These are phyloP conservation scores for Sturnus vulgaris DNA, from an alignment of 2,113 vertebrate species.

Conservation along the genomic window DNA sequence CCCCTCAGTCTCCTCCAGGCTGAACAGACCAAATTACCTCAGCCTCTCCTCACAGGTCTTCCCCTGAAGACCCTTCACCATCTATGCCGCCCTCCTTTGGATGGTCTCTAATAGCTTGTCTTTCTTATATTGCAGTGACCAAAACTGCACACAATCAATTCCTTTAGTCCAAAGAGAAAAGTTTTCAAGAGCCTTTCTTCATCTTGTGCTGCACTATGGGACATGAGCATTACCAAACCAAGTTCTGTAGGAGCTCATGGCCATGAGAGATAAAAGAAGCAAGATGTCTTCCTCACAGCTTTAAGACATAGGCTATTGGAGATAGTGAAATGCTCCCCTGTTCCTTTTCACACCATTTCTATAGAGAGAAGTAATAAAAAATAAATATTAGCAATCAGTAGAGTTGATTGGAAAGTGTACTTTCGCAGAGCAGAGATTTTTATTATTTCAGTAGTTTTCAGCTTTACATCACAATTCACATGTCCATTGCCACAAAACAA, in stretches of 20 bases:
- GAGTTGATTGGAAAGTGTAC: background rate
- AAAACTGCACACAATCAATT: background rate
- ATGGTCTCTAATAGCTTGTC: too few relatives aligned
- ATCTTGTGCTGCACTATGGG: background rate
- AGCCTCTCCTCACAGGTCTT: fast-evolving
- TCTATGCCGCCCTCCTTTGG: background rate
- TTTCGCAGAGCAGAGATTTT: background rate
- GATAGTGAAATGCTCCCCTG: background rate
- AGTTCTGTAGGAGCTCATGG: background rate
- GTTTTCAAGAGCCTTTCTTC: background rate
- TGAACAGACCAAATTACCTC: background rate
- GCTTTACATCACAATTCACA: background rate
- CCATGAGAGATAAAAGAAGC: background rate
- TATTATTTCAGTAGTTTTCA: background rate
- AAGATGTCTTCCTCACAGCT: background rate
- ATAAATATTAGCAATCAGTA: background rate
- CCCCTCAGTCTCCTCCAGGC: background rate
- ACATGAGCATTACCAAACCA: background rate
- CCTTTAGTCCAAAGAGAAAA: background rate
- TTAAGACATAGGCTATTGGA: background rate
- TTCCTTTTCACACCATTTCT: background rate
- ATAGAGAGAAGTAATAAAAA: background rate
- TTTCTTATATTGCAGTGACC: background rate
- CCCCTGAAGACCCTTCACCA: background rate
- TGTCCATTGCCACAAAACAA: background rate